These are phyloP conservation scores for Glaucidium brasilianum DNA, from an alignment of 2,113 vertebrate species.

Conservation along the genomic window DNA sequence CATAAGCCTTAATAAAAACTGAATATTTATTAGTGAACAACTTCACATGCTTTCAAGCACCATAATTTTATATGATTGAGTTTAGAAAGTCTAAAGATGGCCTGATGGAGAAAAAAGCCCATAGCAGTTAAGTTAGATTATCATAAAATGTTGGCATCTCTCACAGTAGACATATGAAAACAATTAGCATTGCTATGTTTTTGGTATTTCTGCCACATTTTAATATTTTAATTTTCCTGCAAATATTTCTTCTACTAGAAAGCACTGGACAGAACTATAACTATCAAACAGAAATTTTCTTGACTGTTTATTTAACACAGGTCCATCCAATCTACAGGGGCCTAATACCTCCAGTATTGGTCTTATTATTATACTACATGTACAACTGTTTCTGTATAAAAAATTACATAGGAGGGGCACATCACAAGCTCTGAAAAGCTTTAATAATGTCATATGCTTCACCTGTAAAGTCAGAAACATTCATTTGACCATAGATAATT, in stretches of 20 bases:
- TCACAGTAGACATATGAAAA: background rate
- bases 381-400: background rate
- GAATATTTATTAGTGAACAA: background rate
- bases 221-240: background rate
- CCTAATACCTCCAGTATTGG: background rate
- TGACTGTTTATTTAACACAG: background rate
- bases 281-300: background rate
- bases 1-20: background rate
- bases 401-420: background rate
- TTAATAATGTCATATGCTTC: background rate
- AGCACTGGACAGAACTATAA: background rate
- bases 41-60: background rate
- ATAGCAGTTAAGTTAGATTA: background rate
- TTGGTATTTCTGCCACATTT: background rate
- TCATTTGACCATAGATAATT: background rate
- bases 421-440: background rate
- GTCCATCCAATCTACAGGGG: background rate
- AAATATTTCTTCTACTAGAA: background rate
- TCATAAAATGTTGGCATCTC: background rate
- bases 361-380: background rate
- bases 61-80: background rate
- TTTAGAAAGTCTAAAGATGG: background rate
- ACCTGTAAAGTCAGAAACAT: background rate
- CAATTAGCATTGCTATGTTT: background rate
- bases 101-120: background rate